Percentiles rank a stretch among this genome's conserved stretches.
Evolutionary conservation across 2,888 invertebrate genomes (phyloP).

Genomic region (Tetanocera ferruginea): DNA sequence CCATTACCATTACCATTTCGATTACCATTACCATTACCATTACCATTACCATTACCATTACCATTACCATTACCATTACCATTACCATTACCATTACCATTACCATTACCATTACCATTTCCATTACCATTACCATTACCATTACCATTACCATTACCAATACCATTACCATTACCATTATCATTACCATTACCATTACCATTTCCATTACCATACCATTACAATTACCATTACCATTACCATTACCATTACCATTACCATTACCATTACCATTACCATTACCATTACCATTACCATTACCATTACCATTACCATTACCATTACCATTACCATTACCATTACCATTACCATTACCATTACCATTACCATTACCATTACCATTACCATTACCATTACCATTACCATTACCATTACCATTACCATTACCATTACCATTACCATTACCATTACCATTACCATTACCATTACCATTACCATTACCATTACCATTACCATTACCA

Average conservation of each 20-base stretch:
- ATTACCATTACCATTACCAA: no score
- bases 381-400: constrained; percentile 8
- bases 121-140: no score
- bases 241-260: constrained; percentile 5
- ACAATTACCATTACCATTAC: constrained; percentile 1
- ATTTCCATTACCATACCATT: not conserved
- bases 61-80: no score
- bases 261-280: constrained; percentile 4
- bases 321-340: constrained; percentile 8
- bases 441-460: not conserved
- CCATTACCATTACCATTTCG: no score
- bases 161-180: not conserved
- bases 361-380: constrained; percentile 8
- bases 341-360: constrained; percentile 8
- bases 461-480: not conserved
- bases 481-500: not conserved
- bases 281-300: constrained; percentile 8
- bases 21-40: no score
- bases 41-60: no score
- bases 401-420: constrained; percentile 5
- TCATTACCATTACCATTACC: not conserved
- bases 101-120: no score
- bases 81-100: no score
- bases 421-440: not conserved
- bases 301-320: constrained; percentile 8